Conservation (phyloP, 2,888 invertebrate genomes). For the Eubasilissa splendida region DNA sequence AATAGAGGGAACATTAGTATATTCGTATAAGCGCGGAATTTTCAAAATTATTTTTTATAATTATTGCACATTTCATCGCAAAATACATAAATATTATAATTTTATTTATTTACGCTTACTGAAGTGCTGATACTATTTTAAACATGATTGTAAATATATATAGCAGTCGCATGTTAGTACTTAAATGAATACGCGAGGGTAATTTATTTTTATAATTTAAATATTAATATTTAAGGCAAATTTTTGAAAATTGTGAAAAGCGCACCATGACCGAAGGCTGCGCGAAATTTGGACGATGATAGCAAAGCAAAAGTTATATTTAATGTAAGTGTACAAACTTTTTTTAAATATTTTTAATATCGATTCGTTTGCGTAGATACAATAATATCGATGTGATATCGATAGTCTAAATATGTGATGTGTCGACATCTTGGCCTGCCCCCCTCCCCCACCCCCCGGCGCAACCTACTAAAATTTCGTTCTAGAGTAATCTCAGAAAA, state of each 20-base stretch:
- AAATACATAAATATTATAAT: too few relatives aligned
- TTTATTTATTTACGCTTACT: neutral
- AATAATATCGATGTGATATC: conserved; percentile 24
- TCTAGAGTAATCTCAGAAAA: too few relatives aligned
- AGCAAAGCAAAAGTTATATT: conserved; percentile 11
- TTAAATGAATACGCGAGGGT: conserved; percentile 42
- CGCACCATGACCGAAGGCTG: conserved; percentile 16
- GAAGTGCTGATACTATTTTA: neutral
- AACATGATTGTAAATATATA: neutral
- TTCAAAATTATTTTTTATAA: too few relatives aligned
- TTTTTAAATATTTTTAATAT: neutral
- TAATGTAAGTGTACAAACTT: conserved; percentile 1
- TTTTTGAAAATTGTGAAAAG: neutral
- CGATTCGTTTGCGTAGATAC: neutral
- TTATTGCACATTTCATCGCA: too few relatives aligned
- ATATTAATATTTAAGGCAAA: conserved; percentile 34
- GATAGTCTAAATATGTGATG: neutral
- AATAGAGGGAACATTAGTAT: neutral
- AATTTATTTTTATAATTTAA: conserved; percentile 55
- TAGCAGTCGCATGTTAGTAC: conserved; percentile 13
- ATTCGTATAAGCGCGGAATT: neutral
- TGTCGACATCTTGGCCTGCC: too few relatives aligned
- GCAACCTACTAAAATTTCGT: too few relatives aligned
- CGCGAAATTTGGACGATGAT: neutral
- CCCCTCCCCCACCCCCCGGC: too few relatives aligned